Percentiles rank a stretch among this genome's conserved stretches.
Evolutionary conservation across 2,797 vertebrate species (phyloP).

Genomic region (Hapalemur alaotrensis): DNA sequence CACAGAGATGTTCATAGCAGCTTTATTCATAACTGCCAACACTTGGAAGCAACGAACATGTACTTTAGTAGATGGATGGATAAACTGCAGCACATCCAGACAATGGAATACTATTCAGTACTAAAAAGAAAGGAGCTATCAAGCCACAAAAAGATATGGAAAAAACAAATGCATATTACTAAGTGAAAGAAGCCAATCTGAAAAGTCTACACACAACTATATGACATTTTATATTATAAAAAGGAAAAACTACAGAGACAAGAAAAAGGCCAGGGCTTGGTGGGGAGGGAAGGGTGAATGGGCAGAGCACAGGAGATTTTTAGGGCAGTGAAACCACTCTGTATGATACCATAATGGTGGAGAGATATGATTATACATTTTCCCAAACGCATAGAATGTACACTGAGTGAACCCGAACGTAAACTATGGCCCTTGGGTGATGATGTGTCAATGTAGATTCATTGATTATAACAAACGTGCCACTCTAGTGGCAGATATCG

Average conservation of each 20-base stretch:
- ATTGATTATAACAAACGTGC: neutral
- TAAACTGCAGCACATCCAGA: neutral
- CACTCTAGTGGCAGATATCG: neutral
- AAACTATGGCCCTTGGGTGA: no score
- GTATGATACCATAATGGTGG: neutral
- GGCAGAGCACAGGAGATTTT: neutral
- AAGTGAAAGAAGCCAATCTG: neutral
- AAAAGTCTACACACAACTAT: neutral
- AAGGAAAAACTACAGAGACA: neutral
- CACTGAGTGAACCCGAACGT: neutral
- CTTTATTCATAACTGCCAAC: neutral
- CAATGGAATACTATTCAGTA: neutral
- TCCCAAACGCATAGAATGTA: neutral
- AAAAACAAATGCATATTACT: neutral
- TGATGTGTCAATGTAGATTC: neutral
- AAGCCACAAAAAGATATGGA: neutral
- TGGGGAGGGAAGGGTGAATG: neutral
- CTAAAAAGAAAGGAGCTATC: neutral
- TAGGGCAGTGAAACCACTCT: neutral
- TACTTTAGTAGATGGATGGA: no score
- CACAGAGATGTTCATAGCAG: neutral
- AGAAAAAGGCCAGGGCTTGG: neutral
- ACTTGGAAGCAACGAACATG: neutral
- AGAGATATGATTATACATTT: neutral
- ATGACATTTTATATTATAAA: neutral